A percentile compares a stretch with the other conserved stretches of the same genome.
These are phyloP conservation scores for Mermis nigrescens DNA, from an alignment of 2,888 invertebrate species.

Conservation along the genomic window DNA sequence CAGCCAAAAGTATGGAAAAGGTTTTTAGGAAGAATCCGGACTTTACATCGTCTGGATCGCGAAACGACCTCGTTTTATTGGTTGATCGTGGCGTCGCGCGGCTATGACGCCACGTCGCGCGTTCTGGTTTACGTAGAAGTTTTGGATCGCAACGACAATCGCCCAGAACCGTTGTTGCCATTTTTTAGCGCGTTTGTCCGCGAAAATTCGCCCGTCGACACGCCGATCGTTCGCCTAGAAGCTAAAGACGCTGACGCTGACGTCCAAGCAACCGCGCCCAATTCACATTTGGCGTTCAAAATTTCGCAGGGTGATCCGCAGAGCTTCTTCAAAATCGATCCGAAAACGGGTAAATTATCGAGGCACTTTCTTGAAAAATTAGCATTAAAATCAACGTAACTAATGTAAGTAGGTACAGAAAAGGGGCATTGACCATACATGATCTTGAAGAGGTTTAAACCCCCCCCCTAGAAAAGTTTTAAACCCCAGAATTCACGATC, in stretches of 20 bases:
- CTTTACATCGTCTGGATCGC: conserved; percentile 63
- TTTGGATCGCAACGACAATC: conserved; percentile 77
- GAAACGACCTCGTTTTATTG: conserved; percentile 72
- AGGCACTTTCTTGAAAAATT: conserved; percentile 17
- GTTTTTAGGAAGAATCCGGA: conserved; percentile 57
- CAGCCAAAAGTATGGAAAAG: too few species aligned
- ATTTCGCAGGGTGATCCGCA: conserved; percentile 79
- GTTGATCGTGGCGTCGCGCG: conserved; percentile 79
- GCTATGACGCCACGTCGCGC: conserved; percentile 67
- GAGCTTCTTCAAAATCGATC: conserved; percentile 68
- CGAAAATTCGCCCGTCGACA: conserved; percentile 57
- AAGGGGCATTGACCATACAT: too few species aligned
- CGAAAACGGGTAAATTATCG: conserved; percentile 56
- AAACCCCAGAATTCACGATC: too few species aligned
- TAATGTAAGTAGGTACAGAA: too few species aligned
- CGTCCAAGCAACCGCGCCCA: conserved; percentile 35
- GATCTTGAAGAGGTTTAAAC: too few species aligned
- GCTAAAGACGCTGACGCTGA: conserved; percentile 47
- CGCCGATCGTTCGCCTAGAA: conserved; percentile 51
- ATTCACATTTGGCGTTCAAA: conserved; percentile 47
- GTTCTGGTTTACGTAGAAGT: conserved; percentile 56
- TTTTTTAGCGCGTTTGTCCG: conserved; percentile 59
- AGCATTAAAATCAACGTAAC: background rate
- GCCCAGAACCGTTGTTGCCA: conserved; percentile 65
- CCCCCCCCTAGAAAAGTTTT: too few species aligned